Percentiles rank a stretch among this genome's conserved stretches.
Evolutionary conservation across 2,797 vertebrate species (phyloP).

Genomic region (Diceros bicornis): DNA sequence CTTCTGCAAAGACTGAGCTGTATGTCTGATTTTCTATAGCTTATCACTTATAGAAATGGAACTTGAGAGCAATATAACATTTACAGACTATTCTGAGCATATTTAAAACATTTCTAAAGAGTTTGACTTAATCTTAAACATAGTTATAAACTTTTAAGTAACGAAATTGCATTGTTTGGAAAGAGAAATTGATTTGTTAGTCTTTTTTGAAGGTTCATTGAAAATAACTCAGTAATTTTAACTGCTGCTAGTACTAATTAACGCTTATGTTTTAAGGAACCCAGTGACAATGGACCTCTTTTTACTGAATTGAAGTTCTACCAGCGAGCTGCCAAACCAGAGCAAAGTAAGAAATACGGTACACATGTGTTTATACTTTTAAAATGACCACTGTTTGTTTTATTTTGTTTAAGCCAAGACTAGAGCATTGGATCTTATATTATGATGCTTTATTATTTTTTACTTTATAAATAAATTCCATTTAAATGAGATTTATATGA

Average conservation of each 20-base stretch:
- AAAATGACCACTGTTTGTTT: neutral
- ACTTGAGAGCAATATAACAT: slow-evolving; percentile 43
- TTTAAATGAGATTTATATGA: neutral
- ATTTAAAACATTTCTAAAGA: slow-evolving; percentile 9
- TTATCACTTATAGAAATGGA: slow-evolving; percentile 61
- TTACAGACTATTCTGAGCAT: slow-evolving; percentile 8
- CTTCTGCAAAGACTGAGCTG: slow-evolving; percentile 24
- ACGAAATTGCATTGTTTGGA: slow-evolving; percentile 6
- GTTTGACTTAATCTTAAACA: slow-evolving; percentile 27
- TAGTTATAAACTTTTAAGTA: slow-evolving; percentile 52
- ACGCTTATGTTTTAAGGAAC: slow-evolving; percentile 93
- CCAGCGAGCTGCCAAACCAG: slow-evolving; percentile 97
- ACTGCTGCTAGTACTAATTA: slow-evolving; percentile 51
- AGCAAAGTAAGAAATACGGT: slow-evolving; percentile 93
- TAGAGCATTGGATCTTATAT: neutral
- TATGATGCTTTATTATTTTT: slow-evolving; percentile 56
- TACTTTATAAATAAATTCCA: neutral
- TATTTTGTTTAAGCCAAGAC: neutral
- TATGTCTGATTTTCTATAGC: slow-evolving; percentile 60
- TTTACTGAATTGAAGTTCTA: slow-evolving; percentile 99
- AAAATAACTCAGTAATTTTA: slow-evolving; percentile 77
- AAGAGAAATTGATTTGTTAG: slow-evolving; percentile 46
- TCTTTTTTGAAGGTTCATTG: slow-evolving; percentile 50
- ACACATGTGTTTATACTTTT: slow-evolving; percentile 55
- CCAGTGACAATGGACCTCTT: slow-evolving; percentile 97